phyloP scores from a whole-genome alignment of 2,888 invertebrate species.

The Drosophila picticornis region DNA sequence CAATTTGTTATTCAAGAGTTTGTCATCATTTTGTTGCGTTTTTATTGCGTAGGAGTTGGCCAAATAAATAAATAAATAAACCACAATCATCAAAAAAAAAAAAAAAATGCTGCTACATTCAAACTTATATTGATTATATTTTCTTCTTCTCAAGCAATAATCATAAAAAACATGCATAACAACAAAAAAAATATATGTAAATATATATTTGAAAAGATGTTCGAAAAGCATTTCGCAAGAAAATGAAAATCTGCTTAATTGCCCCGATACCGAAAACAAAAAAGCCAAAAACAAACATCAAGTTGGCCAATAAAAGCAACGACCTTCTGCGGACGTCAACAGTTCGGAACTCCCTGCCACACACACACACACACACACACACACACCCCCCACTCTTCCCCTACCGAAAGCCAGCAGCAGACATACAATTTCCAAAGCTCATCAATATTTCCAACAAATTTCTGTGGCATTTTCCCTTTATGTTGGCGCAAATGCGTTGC shows the following conservation, averaged over 20 bases:
- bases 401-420: conserved; percentile 7
- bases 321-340: conserved; percentile 58
- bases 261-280: conserved; percentile 41
- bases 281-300: conserved; percentile 24
- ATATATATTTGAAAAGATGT: conserved; percentile 31
- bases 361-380: too few species aligned
- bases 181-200: neutral
- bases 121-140: conserved; percentile 30
- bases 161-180: conserved; percentile 8
- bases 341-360: conserved; percentile 4
- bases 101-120: neutral
- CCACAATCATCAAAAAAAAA: conserved; percentile 15
- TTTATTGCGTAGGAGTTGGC: conserved; percentile 43
- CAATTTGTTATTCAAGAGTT: conserved; percentile 33
- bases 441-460: conserved; percentile 51
- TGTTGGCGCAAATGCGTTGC: conserved; percentile 18
- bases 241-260: conserved; percentile 67
- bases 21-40: conserved; percentile 29
- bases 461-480: conserved; percentile 36
- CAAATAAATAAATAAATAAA: conserved; percentile 36
- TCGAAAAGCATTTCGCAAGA: conserved; percentile 29
- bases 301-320: conserved; percentile 58
- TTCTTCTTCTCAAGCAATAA: neutral
- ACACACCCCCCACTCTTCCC: neutral
- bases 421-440: conserved; percentile 46